Evolutionary conservation across 2,797 vertebrate genomes (phyloP), one percentile per base, ranked within the genome.

Genomic region (Dicrostonyx torquatus): DNA sequence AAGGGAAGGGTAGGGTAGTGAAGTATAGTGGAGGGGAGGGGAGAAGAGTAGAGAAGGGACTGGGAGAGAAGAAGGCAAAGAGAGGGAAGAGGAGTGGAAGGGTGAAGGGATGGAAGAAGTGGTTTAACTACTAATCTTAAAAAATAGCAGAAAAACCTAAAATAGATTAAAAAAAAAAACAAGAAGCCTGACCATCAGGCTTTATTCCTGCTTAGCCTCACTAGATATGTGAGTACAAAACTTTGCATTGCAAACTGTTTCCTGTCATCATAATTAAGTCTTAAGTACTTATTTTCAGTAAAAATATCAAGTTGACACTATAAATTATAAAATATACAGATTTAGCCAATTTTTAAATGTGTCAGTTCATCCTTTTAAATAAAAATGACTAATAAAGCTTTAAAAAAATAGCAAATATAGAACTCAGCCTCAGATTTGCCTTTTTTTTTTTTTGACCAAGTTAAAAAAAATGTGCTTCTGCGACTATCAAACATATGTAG

Each of bases 381-480:
- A 7, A 68, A 66, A n/a, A 4, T 14, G 0, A 34, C 1, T 15
- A 68, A 68, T 6, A 68, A 68, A 68, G 31, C 13, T 13, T n/a
- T n/a, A 68, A 68, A 68, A 68, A 68, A 93, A 94, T 94, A 95
- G 8, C 37, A 91, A 87, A 15, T 96, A 79, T 93, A 87, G 87
- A 77, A 37, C 40, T 93, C 92, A 73, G 95, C 90, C 66, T 87
- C 11, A 87, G 90, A 77, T 66, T 66, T 80, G 93, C 45, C 20
- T 84, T 43, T 43, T 43, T 43, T 43, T 43, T 43, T 58, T 53
- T 22, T 58, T 58, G 55, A 87, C 43, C 66, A 76, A 55, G 7
- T 77, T 77, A 96, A 87, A 90, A 50, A 60, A 96, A 96, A 93
- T 7, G 18, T 72, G 22, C 40, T 97, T 73, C 72, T 94, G 55